A percentile compares a stretch with the other conserved stretches of the same genome.
phyloP scores from a whole-genome alignment of 2,113 vertebrate genomes.

The Cichladusa arquata region DNA sequence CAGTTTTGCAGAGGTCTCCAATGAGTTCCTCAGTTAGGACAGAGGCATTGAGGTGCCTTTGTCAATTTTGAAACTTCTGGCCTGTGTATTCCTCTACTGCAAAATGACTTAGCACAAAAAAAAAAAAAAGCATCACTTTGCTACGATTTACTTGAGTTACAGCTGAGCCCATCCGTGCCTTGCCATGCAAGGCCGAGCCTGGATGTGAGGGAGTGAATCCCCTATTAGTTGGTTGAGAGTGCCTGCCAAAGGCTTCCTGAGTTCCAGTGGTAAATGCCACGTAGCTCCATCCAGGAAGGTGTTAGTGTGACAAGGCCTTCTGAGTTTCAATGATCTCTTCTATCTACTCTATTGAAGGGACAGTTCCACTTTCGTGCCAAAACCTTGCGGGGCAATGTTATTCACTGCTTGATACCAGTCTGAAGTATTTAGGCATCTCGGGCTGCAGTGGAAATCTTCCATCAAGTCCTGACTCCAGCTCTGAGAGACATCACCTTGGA shows the following conservation, averaged over 20 bases:
- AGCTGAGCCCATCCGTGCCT: neutral
- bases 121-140: neutral
- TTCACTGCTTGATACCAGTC: constrained; percentile 62
- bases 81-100: neutral
- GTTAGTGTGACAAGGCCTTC: constrained; percentile 1
- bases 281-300: neutral
- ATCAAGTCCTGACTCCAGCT: constrained; percentile 48
- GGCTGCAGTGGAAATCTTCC: constrained; percentile 57
- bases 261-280: neutral
- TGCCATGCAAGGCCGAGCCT: fast-evolving
- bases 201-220: neutral
- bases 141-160: neutral
- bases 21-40: neutral
- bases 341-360: constrained; percentile 61
- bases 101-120: neutral
- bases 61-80: neutral
- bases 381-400: constrained; percentile 60
- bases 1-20: neutral
- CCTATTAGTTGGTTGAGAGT: neutral
- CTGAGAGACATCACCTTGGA: constrained; percentile 57
- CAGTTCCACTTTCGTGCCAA: constrained; percentile 54
- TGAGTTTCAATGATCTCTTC: constrained; percentile 54
- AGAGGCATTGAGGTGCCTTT: neutral
- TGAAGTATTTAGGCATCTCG: constrained; percentile 68
- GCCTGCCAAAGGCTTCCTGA: neutral